These are phyloP conservation scores for Larimichthys crocea DNA, from an alignment of 2,113 vertebrate genomes.

Conservation along the genomic window DNA sequence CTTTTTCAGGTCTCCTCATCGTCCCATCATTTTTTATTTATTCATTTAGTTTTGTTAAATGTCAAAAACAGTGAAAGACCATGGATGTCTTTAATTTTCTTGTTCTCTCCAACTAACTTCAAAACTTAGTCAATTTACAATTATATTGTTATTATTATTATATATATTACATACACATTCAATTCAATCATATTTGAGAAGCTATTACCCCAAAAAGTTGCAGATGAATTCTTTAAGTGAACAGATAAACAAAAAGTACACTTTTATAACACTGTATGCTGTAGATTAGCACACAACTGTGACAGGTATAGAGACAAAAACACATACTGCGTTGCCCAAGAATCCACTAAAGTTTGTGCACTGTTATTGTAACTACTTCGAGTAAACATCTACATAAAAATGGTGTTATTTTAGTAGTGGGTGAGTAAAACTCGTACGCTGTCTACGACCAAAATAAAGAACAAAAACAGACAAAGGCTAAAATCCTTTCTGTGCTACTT, in stretches of 20 bases:
- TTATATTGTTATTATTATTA: no score
- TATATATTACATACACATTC: no score
- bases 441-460: conserved; percentile 14
- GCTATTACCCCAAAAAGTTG: background rate
- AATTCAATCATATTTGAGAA: background rate
- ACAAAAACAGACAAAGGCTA: background rate
- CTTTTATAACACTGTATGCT: background rate
- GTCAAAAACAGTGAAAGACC: no score
- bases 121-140: no score
- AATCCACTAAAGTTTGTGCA: conserved; percentile 5
- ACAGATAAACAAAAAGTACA: background rate
- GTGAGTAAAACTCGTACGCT: conserved; percentile 13
- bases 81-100: no score
- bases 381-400: conserved; percentile 57
- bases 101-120: no score
- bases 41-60: no score
- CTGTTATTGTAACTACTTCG: conserved; percentile 10
- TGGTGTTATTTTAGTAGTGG: conserved; percentile 29
- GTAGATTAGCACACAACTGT: background rate
- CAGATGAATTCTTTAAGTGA: background rate
- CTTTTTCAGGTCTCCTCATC: no score
- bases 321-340: background rate
- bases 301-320: background rate
- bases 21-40: no score
- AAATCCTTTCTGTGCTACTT: background rate